phyloP scores from a whole-genome alignment of 2,797 vertebrate genomes.

The Enteromius trimaculatus region DNA sequence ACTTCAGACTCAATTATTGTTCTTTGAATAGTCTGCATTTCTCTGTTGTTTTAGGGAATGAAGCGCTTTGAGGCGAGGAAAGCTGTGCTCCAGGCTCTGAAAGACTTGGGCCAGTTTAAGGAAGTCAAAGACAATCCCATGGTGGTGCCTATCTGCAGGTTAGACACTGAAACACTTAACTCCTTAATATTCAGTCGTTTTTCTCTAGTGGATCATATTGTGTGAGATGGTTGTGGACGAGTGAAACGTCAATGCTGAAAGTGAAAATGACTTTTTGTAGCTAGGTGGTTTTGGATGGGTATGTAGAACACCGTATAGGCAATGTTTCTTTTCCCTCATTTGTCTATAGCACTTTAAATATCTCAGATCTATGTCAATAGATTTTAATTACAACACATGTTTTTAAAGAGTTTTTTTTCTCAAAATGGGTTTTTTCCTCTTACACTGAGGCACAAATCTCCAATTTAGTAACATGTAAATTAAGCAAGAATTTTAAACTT shows the following conservation, averaged over 20 bases:
- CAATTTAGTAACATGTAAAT: too few relatives aligned
- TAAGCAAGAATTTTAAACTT: too few relatives aligned
- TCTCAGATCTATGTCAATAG: too few relatives aligned
- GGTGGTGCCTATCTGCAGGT: slow-evolving; percentile 96
- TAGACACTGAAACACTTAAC: slow-evolving; percentile 38
- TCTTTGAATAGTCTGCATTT: slow-evolving; percentile 16
- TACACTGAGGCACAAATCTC: too few relatives aligned
- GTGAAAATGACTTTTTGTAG: too few relatives aligned
- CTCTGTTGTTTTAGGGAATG: slow-evolving; percentile 79
- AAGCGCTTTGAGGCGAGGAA: slow-evolving; percentile 89
- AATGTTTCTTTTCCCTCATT: too few relatives aligned
- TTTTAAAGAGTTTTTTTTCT: too few relatives aligned
- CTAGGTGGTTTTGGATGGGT: background rate
- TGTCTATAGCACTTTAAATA: too few relatives aligned
- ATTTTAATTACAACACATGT: too few relatives aligned
- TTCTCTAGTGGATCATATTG: background rate
- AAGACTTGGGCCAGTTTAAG: slow-evolving; percentile 84
- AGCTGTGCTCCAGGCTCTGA: slow-evolving; percentile 83
- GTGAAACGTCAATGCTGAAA: too few relatives aligned
- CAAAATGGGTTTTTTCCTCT: too few relatives aligned
- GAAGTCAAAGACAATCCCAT: slow-evolving; percentile 91
- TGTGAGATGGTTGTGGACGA: background rate
- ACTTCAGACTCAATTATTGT: background rate
- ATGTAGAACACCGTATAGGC: background rate
- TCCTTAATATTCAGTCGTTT: background rate